phyloP scores from a whole-genome alignment of 2,797 vertebrate genomes.

The Enteromius trimaculatus region DNA sequence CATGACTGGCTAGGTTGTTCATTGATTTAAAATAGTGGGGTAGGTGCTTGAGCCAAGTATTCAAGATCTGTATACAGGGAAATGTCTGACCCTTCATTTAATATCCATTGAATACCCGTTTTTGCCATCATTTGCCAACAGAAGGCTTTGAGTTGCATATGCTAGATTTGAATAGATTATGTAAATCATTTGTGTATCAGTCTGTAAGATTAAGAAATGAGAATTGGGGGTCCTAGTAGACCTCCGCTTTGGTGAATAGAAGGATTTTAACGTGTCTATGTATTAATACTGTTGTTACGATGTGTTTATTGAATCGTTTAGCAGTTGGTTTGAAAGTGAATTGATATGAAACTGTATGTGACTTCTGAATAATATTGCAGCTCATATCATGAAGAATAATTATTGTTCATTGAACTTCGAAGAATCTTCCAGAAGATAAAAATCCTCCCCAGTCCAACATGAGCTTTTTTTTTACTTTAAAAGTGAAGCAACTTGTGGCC shows the following conservation, averaged over 20 bases:
- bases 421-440: not conserved
- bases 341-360: not conserved
- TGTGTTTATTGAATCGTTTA: not conserved
- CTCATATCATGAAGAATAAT: not conserved
- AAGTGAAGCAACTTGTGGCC: too few species aligned
- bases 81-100: not conserved
- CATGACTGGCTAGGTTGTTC: not conserved
- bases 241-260: not conserved
- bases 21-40: not conserved
- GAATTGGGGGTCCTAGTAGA: not conserved
- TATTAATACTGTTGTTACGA: not conserved
- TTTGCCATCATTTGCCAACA: not conserved
- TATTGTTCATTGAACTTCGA: not conserved
- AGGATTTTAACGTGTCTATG: not conserved
- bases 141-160: too few species aligned
- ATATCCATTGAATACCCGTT: not conserved
- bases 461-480: too few species aligned
- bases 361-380: not conserved
- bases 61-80: not conserved
- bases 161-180: not conserved
- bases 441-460: not conserved
- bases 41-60: not conserved
- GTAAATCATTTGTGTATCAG: not conserved
- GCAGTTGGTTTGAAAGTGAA: not conserved
- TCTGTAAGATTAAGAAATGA: not conserved